Base-by-base conservation (phyloP, 1,140 invertebrate species). In the Brachionus rubens region DNA sequence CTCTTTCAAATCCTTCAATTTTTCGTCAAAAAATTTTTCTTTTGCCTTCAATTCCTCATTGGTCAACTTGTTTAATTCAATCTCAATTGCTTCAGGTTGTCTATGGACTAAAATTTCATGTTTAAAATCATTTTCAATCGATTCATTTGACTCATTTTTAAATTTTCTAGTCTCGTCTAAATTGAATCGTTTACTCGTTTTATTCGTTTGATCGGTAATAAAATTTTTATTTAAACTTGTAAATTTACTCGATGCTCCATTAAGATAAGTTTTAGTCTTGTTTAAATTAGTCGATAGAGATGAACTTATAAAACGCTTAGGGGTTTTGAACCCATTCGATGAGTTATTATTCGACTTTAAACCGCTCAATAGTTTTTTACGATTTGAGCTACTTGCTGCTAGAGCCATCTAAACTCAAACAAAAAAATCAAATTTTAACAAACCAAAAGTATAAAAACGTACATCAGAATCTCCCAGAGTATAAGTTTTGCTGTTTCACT, bases 11-110 rank as follows among this genome's bases (percentile, higher is more conserved):
- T 65, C 59, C 2, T 41, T 65, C 26, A 65, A n/a, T 46, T 26
- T 65, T 1, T 65, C 40, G 0, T 65, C 59, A 21, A 41, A 65
- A 41, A 41, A 65, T 16, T 65, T 65, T 65, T 65, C 59, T 41
- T 33, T 41, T 46, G 21, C 10, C 21, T 65, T 43, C 5, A 65
- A 21, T 21, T 65, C 59, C 14, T 65, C 59, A 16, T 16, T 30
- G 10, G 59, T 41, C 16, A 65, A 43, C 9, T 56, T 30, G 28
- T 14, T 3, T 1, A 56, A 30, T 1, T 33, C 50, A 10, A 33
- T n/a, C 16, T 33, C 54, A 26, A 59, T 10, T 2, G 19, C 28
- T 6, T 59, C 24, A 9, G 3, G 7, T 9, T 36, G 3, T 36
- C 4, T 36, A 19, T 19, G 3, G 12, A 33, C 33, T 0, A 1